Evolutionary conservation across 1,140 invertebrate genomes (phyloP).

Genomic region (Melanaphis sacchari): DNA sequence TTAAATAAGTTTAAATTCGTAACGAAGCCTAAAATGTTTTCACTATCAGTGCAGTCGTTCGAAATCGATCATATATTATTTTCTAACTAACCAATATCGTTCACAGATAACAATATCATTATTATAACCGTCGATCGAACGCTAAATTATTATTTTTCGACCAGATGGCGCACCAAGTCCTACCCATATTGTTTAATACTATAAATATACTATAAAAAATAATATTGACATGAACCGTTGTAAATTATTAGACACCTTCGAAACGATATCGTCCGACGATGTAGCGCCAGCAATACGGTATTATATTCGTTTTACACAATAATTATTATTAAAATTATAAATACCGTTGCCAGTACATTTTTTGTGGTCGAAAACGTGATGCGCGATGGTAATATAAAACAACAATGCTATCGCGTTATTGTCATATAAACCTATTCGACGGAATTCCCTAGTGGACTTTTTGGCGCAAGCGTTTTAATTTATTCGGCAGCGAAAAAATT

Average conservation of each 20-base stretch:
- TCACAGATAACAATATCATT: neutral
- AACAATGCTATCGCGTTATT: neutral
- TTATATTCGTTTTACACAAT: neutral
- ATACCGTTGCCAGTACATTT: neutral
- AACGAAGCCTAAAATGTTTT: neutral
- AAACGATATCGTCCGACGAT: too few species aligned
- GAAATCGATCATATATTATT: neutral
- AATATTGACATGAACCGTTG: neutral
- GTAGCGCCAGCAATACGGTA: too few species aligned
- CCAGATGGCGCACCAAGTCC: neutral
- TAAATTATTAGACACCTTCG: neutral
- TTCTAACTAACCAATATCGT: neutral
- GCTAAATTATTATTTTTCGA: neutral
- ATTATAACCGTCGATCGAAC: neutral
- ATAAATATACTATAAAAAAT: neutral
- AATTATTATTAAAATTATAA: neutral
- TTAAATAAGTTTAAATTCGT: neutral
- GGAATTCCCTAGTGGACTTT: slow-evolving; percentile 32
- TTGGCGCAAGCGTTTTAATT: neutral
- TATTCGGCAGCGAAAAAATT: slow-evolving; percentile 46
- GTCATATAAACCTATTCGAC: neutral
- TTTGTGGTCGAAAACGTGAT: neutral
- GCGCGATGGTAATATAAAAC: neutral
- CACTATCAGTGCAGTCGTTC: neutral
- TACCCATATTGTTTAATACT: neutral